Percentiles rank a stretch among this genome's conserved stretches.
Conservation (phyloP, 2,888 invertebrate genomes). For the Gonocerus acuteangulatus region DNA sequence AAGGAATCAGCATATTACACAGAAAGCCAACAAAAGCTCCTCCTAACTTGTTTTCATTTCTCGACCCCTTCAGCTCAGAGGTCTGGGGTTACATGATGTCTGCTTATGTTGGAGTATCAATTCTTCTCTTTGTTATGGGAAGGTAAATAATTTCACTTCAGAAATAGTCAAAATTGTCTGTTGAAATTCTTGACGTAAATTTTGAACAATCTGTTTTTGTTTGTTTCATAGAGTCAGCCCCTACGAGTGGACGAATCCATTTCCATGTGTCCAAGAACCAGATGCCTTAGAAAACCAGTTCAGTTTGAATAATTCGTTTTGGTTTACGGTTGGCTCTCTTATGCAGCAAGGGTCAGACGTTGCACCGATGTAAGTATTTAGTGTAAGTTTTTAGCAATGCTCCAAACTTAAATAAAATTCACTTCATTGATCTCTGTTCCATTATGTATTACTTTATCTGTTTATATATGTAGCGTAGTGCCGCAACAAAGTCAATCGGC, state of each 20-base stretch:
- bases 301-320: constrained; percentile 55
- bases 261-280: constrained; percentile 54
- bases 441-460: no score
- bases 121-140: constrained; percentile 55
- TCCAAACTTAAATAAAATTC: not conserved
- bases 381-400: not conserved
- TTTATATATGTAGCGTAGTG: no score
- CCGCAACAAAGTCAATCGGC: no score
- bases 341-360: constrained; percentile 59
- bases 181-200: no score
- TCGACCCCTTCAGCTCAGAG: constrained; percentile 55
- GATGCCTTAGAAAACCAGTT: constrained; percentile 56
- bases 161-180: no score
- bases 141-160: constrained; percentile 39
- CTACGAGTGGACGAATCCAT: constrained; percentile 59
- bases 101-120: constrained; percentile 57
- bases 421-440: not conserved
- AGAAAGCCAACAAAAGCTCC: constrained; percentile 56
- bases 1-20: constrained; percentile 57
- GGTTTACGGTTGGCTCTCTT: constrained; percentile 58
- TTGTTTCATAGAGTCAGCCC: constrained; percentile 50
- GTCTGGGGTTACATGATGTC: constrained; percentile 58
- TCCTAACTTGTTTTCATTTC: constrained; percentile 62
- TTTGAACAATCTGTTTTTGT: no score
- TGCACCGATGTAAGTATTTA: constrained; percentile 44